phyloP scores from a whole-genome alignment of 2,797 vertebrate species.

The Rousettus madagascariensis region DNA sequence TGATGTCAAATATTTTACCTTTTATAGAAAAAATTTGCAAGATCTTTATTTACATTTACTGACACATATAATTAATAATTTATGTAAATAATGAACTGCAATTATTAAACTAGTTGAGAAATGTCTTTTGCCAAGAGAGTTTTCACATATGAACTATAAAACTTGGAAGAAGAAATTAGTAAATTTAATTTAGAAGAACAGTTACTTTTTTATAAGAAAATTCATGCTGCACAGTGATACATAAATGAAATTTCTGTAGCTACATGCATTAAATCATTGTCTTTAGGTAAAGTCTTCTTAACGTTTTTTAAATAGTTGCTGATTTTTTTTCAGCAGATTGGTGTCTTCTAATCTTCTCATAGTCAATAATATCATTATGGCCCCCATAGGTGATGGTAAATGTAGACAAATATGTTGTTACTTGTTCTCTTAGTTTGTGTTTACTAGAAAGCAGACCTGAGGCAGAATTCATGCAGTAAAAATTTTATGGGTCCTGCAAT shows the following conservation, averaged over 20 bases:
- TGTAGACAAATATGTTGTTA: neutral
- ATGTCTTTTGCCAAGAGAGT: neutral
- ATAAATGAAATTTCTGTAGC: neutral
- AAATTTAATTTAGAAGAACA: neutral
- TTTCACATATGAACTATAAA: neutral
- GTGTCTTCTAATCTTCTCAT: neutral
- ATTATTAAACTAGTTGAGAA: neutral
- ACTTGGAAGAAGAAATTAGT: neutral
- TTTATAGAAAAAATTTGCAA: neutral
- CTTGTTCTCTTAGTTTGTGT: neutral
- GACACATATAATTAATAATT: neutral
- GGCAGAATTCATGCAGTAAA: neutral
- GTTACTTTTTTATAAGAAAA: neutral
- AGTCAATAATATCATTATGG: neutral
- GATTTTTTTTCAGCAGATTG: neutral
- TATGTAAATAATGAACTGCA: neutral
- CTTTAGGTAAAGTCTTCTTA: neutral
- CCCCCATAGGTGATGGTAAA: neutral
- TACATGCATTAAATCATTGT: neutral
- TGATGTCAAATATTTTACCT: neutral
- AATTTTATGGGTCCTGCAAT: neutral
- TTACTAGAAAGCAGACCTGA: neutral
- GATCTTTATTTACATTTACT: neutral
- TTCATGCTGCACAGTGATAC: neutral
- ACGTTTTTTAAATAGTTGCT: neutral